These are phyloP conservation scores for Tauraco erythrolophus DNA, from an alignment of 2,113 vertebrate species.

Conservation along the genomic window DNA sequence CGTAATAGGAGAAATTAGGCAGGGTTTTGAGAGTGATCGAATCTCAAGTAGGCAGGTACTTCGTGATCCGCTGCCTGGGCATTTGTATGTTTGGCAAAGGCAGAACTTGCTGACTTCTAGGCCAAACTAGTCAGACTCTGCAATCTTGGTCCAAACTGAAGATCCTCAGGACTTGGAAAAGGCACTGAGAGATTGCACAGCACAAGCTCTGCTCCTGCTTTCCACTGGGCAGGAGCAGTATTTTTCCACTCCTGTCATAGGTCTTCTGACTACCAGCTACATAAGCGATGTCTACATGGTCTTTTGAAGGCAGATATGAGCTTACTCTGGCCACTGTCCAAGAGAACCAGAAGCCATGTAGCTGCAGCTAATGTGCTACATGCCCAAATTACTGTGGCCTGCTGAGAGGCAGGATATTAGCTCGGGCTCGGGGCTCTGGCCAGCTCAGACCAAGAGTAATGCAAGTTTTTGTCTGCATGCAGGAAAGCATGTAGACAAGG, in stretches of 20 bases:
- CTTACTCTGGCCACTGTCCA: conserved; percentile 62
- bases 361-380: conserved; percentile 58
- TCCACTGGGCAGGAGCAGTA: conserved; percentile 35
- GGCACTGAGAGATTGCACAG: not conserved
- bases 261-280: conserved; percentile 49
- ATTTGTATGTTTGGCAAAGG: not conserved
- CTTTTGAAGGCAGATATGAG: conserved; percentile 58
- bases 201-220: not conserved
- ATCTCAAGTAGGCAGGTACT: not conserved
- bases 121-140: not conserved
- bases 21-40: not conserved
- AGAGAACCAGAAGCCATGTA: conserved; percentile 64
- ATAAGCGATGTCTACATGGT: conserved; percentile 47
- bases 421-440: conserved; percentile 27
- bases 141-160: not conserved
- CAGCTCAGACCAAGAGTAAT: not conserved
- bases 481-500: not conserved
- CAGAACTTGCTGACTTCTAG: not conserved
- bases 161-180: not conserved
- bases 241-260: conserved; percentile 61
- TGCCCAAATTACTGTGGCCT: conserved; percentile 63
- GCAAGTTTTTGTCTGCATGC: not conserved
- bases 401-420: conserved; percentile 70
- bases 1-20: not conserved
- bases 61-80: not conserved